Evolutionary conservation across 1,140 invertebrate genomes (phyloP), one percentile per base, ranked within the genome.

Genomic region (Drosophila ogumai): DNA sequence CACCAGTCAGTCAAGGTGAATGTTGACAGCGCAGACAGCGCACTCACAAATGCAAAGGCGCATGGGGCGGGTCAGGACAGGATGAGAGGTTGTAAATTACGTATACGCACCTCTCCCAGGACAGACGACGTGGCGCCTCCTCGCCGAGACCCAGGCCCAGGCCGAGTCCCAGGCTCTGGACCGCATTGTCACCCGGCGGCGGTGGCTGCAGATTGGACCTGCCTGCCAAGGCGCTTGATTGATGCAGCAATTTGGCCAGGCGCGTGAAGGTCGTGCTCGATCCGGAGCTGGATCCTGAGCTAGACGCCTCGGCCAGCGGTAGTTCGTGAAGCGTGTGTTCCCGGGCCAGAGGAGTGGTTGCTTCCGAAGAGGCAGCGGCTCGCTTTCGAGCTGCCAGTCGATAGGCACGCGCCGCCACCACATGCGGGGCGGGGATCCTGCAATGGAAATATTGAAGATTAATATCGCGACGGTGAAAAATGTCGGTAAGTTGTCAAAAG

Each of bases 41-140:
- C 17, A 50, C 52, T 65, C 55, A 56, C 55, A 40, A 43, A 72
- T 72, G 54, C 41, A 44, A 38, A 54, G 52, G 28, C 60, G 46
- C 52, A 19, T 63, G 28, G 49, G 22, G 17, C 32, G 17, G 47
- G 9, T 17, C 3, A 17, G 41, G 8, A 38, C 52, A 38, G 52
- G 19, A 55, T 55, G 34, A 38, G 52, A 43, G 19, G 58, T 31
- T 44, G 57, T 77, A 87, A 63, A 81, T 81, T 78, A 69, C 49
- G 76, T 72, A 64, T 79, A 91, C 88, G 81, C 93, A 96, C 96
- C 95, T 95, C 92, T 97, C 96, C 96, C 96, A 96, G 81, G 96
- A 96, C 55, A 96, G 94, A 69, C 96, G 93, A 66, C 96, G 93
- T 19, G 94, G 94, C 66, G 92, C 84, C 55, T 92, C 92, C 40